Conservation (phyloP, 2,113 vertebrate genomes). For the Nymphicus hollandicus region DNA sequence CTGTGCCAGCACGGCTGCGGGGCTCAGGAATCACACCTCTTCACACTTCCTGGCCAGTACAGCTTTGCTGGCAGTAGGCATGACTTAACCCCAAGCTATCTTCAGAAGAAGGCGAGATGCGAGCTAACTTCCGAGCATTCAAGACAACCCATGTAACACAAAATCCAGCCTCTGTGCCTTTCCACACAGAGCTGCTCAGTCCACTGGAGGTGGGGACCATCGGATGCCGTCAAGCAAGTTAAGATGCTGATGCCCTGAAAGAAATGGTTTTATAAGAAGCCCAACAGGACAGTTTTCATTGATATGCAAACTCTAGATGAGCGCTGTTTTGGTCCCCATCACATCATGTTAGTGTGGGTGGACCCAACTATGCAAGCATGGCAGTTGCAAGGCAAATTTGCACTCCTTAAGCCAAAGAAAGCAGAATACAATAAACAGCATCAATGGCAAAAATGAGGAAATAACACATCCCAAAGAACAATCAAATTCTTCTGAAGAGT, state of each 20-base stretch:
- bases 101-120: background rate
- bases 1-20: background rate
- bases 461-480: background rate
- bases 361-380: rapidly evolving
- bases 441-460: background rate
- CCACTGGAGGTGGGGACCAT: background rate
- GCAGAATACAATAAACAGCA: background rate
- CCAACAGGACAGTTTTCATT: background rate
- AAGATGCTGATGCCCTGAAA: background rate
- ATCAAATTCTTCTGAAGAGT: background rate
- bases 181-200: background rate
- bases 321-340: rapidly evolving
- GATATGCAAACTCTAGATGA: background rate
- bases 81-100: background rate
- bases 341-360: background rate
- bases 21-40: background rate
- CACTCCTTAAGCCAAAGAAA: background rate
- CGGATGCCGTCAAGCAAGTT: background rate
- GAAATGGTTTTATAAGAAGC: background rate
- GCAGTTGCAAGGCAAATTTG: background rate
- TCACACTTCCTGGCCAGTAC: background rate
- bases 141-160: background rate
- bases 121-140: background rate
- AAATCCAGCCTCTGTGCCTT: background rate
- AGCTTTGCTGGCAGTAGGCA: background rate